Evolutionary conservation across 1,140 invertebrate species (phyloP), one percentile per base, ranked within the genome.

Genomic region (Liolophura sinensis): DNA sequence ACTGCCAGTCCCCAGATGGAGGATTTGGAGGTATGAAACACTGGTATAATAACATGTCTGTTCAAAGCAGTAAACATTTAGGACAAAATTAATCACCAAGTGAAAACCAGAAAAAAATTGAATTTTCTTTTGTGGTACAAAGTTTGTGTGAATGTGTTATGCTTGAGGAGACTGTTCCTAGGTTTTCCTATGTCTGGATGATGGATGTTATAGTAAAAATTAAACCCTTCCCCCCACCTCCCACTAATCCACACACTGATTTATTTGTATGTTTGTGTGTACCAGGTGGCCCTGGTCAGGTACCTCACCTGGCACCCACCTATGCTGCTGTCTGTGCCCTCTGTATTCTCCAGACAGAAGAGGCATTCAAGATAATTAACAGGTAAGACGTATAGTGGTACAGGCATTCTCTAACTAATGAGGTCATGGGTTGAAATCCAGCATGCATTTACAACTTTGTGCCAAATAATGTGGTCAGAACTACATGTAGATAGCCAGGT

Each of bases 261-360:
- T 22, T 31, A 16, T 64, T 50, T 16, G 18, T 49, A 25, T 54
- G 25, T 54, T 24, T 59, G 14, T 65, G 9, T 15, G 47, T 61
- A 47, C 55, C 60, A 85, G 87, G 97, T 72, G 96, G 96, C 20
- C 96, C 96, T 0, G 89, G 90, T 4, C 97, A 99, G 83, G 86
- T 89, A 78, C 86, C 96, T 31, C 97, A 99, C 86, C 87, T 99
- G 60, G 97, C 97, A 0, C 90, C 96, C 46, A 99, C 97, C 7
- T 99, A 98, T 87, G 97, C 96, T 57, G 96, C 97, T 68, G 90
- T 99, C 0, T 96, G 95, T 87, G 90, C 95, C 12, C 85, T 99
- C 5, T 92, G 92, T 78, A 93, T 92, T 24, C 90, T 99, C 73
- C 93, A 93, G 51, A 95, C 91, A 18, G 86, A 91, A 80, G 90